A percentile compares a stretch with the other conserved stretches of the same genome.
These are phyloP conservation scores for Pantherophis alleghaniensis DNA, from an alignment of 2,797 vertebrate species.

Conservation along the genomic window DNA sequence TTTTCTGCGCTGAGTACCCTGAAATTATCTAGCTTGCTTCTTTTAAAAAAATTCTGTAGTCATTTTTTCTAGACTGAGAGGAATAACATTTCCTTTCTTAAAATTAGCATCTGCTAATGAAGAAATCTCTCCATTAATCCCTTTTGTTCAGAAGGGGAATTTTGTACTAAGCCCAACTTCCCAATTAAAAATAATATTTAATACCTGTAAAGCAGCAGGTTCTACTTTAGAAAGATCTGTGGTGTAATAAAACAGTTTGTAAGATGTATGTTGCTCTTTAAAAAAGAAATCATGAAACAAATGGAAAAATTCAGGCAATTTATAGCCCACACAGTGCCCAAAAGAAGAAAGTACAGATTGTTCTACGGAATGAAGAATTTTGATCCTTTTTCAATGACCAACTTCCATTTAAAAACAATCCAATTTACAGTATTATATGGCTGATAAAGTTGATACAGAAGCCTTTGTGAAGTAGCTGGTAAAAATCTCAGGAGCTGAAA, in stretches of 20 bases:
- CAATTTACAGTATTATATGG: neutral
- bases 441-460: neutral
- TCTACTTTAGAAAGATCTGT: neutral
- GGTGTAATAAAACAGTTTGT: neutral
- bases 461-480: neutral
- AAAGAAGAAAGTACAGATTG: neutral
- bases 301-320: neutral
- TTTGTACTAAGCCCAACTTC: neutral
- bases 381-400: neutral
- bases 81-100: neutral
- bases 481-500: neutral
- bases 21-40: neutral
- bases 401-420: neutral
- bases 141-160: neutral
- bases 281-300: neutral
- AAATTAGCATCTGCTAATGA: neutral
- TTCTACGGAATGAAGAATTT: neutral
- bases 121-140: neutral
- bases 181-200: neutral
- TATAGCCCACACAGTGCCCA: neutral
- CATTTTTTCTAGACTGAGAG: neutral
- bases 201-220: neutral
- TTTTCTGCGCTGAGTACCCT: neutral
- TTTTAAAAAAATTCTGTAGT: neutral
- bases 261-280: neutral